Base-by-base conservation (phyloP, 2,113 vertebrate species). In the Gracilinanus agilis region DNA sequence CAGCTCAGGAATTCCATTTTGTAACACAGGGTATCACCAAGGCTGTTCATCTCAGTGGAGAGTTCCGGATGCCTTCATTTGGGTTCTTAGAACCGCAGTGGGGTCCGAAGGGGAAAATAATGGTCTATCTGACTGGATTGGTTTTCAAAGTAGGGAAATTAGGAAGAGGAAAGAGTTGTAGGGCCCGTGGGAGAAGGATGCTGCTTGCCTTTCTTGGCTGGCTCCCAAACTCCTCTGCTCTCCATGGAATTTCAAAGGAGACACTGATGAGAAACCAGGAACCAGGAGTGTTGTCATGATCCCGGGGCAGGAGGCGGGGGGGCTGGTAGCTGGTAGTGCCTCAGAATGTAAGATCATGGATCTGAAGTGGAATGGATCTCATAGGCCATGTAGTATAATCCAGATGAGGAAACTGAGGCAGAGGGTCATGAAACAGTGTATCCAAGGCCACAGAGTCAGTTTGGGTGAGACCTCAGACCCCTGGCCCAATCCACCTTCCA, bases 321-420 rank as follows among this genome's bases (percentile, higher is more conserved):
- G 13, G 0, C 67, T n/a, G 34, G 13, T n/a, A 19, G 34, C 67
- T n/a, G 67, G 67, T 16, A n/a, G 16, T n/a, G 34, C 67, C 16
- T 1, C 16, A 19, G 67, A 7, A 21, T 8, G 16, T 75, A 8
- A 40, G 5, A 21, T 6, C n/a, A 21, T 40, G 67, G 34, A 7
- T 75, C 34, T 8, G 7, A 40, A 75, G 67, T 34, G 34, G 67
- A n/a, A 21, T 21, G 67, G 19, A 90, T 19, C 8, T 0, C 24
- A 21, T 11, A n/a, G 24, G 53, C 55, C 44, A n/a, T 27, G 44
- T 53, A 89, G 34, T 25, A 56, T 83, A 9, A 1, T 53, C 3
- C 49, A 27, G 88, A 11, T 55, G 44, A 67, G 90, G 93, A 89
- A 58, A 55, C 54, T 34, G 90, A 95, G 95, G 92, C 89, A 19